phyloP scores from a whole-genome alignment of 1,140 invertebrate genomes.

The Bradysia coprophila region DNA sequence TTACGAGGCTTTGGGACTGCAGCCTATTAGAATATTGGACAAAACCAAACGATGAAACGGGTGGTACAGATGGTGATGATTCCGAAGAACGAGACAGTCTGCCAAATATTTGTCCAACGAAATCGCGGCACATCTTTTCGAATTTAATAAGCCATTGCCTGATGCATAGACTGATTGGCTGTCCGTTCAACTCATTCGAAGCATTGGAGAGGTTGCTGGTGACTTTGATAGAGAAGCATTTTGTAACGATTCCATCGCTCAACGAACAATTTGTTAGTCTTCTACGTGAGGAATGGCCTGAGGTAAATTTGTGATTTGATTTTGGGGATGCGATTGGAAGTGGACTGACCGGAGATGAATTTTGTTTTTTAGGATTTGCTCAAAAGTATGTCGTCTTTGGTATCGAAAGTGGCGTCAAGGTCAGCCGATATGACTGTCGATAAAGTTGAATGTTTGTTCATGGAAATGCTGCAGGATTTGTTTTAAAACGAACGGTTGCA shows the following conservation, averaged over 20 bases:
- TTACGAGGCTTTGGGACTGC: too few relatives aligned
- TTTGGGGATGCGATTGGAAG: not conserved
- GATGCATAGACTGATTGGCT: conserved; percentile 8
- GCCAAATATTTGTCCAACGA: conserved; percentile 4
- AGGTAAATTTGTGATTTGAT: conserved; percentile 1
- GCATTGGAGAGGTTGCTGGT: conserved; percentile 10
- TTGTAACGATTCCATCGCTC: conserved; percentile 10
- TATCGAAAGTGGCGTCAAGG: conserved; percentile 10
- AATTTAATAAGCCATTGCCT: conserved; percentile 11
- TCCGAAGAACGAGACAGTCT: conserved; percentile 9
- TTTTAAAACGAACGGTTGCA: too few relatives aligned
- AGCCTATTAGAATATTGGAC: too few relatives aligned
- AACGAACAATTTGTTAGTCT: conserved; percentile 14
- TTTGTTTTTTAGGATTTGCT: conserved; percentile 6
- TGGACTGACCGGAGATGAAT: not conserved
- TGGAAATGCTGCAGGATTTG: conserved; percentile 21
- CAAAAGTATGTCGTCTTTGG: conserved; percentile 11
- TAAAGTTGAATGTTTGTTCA: conserved; percentile 10
- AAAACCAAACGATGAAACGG: not conserved
- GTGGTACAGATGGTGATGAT: not conserved
- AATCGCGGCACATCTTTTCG: conserved; percentile 6
- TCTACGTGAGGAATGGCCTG: conserved; percentile 13
- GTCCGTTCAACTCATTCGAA: conserved; percentile 3
- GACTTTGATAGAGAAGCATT: conserved; percentile 8
- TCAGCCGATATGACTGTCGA: not conserved